These are phyloP conservation scores for Trochalopteron elliotii DNA, from an alignment of 2,113 vertebrate genomes.

Conservation along the genomic window DNA sequence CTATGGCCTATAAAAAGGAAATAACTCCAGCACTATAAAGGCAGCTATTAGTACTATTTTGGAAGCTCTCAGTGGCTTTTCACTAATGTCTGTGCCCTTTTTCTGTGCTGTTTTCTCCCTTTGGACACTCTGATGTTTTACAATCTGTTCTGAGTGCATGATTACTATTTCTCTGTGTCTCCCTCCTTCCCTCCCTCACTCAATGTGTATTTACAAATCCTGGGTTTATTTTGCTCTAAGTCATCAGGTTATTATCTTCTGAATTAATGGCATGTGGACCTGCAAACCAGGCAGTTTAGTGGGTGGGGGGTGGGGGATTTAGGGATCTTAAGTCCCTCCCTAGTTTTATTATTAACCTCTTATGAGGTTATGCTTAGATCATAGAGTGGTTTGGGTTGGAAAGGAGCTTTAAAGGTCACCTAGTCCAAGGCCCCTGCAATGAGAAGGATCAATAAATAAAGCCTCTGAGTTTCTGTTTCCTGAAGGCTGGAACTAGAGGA, in stretches of 20 bases:
- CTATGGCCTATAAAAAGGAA: slow-evolving; percentile 44
- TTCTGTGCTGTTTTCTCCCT: slow-evolving; percentile 57
- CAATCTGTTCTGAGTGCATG: slow-evolving; percentile 53
- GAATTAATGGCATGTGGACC: slow-evolving; percentile 5
- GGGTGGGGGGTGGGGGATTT: background rate
- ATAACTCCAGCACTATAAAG: slow-evolving; percentile 32
- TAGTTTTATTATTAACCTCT: background rate
- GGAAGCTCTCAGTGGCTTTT: slow-evolving; percentile 63
- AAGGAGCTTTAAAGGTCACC: background rate
- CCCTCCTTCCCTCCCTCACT: slow-evolving; percentile 33
- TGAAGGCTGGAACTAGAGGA: background rate
- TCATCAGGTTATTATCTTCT: slow-evolving; percentile 29
- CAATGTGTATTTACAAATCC: slow-evolving; percentile 22
- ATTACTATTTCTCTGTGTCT: slow-evolving; percentile 50
- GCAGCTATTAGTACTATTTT: slow-evolving; percentile 68
- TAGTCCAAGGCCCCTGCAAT: background rate
- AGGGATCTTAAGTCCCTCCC: background rate
- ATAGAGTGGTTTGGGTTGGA: background rate
- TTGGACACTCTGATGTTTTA: slow-evolving; percentile 54
- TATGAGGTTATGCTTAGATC: background rate
- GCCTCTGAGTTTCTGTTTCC: background rate
- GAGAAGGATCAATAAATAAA: background rate
- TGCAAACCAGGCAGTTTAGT: background rate
- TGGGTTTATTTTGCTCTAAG: slow-evolving; percentile 23
- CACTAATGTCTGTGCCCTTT: slow-evolving; percentile 52